Conservation (phyloP, 2,888 invertebrate genomes). For the Heteropelma amictum region DNA sequence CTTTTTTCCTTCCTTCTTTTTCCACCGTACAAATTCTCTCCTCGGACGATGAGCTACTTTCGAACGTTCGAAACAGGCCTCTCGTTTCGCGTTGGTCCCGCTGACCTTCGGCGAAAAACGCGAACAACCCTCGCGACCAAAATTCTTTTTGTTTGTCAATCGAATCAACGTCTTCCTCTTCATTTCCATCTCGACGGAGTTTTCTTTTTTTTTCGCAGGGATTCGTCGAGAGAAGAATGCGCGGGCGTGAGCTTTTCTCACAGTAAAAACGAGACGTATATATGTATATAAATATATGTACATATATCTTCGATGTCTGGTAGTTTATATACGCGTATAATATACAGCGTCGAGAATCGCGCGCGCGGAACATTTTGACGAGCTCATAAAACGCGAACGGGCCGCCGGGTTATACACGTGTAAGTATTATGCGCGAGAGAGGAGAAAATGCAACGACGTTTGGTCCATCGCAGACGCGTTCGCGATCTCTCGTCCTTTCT, state of each 20-base stretch:
- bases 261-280: constrained; percentile 12
- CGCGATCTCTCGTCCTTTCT: constrained; percentile 27
- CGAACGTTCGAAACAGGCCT: constrained; percentile 24
- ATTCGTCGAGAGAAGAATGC: constrained; percentile 67
- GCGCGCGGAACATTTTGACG: constrained; percentile 71
- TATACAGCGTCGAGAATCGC: constrained; percentile 69
- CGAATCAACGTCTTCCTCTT: too few species aligned
- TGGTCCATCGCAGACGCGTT: constrained; percentile 20
- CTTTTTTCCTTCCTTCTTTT: constrained; percentile 52
- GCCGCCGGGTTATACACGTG: constrained; percentile 56
- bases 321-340: constrained; percentile 32
- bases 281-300: neutral
- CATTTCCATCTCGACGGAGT: constrained; percentile 33
- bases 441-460: constrained; percentile 17
- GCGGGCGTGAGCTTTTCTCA: constrained; percentile 47
- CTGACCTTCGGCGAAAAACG: neutral
- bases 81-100: too few species aligned
- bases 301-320: neutral
- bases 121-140: neutral
- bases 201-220: too few species aligned
- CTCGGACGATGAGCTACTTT: constrained; percentile 15
- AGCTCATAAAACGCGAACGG: constrained; percentile 73
- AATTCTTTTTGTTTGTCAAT: too few species aligned
- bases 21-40: constrained; percentile 20
- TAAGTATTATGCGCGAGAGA: constrained; percentile 4